Evolutionary conservation across 1,140 invertebrate genomes (phyloP).

Genomic region (Chironomus striatipennis): DNA sequence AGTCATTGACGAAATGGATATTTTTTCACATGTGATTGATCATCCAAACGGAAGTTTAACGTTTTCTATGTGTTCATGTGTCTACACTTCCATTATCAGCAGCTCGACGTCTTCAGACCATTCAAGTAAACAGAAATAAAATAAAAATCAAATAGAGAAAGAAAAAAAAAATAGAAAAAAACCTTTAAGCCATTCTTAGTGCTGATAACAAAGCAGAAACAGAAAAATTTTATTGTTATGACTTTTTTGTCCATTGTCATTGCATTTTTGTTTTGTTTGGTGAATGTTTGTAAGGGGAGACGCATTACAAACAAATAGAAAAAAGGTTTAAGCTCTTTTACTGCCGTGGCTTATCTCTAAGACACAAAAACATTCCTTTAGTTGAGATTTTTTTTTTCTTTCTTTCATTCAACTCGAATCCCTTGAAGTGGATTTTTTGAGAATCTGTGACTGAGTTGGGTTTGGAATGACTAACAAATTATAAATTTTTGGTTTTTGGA

Average conservation of each 20-base stretch:
- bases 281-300: not conserved
- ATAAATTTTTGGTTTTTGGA: no score
- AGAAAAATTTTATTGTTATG: slow-evolving; percentile 14
- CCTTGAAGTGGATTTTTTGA: no score
- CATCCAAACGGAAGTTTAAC: slow-evolving; percentile 5
- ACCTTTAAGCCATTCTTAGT: not conserved
- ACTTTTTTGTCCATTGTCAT: not conserved
- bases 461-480: no score
- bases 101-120: no score
- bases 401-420: no score
- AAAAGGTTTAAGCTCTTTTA: not conserved
- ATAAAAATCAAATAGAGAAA: not conserved
- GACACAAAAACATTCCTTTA: not conserved
- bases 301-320: not conserved
- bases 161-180: not conserved
- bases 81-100: not conserved
- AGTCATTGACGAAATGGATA: slow-evolving; percentile 18
- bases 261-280: not conserved
- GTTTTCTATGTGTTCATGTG: not conserved
- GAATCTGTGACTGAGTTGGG: no score
- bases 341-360: slow-evolving; percentile 6
- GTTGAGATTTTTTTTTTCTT: slow-evolving; percentile 6
- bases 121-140: not conserved
- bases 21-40: slow-evolving; percentile 21
- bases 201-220: not conserved